phyloP scores from a whole-genome alignment of 2,888 invertebrate species.

The Sinodicranocentrus sp. region DNA sequence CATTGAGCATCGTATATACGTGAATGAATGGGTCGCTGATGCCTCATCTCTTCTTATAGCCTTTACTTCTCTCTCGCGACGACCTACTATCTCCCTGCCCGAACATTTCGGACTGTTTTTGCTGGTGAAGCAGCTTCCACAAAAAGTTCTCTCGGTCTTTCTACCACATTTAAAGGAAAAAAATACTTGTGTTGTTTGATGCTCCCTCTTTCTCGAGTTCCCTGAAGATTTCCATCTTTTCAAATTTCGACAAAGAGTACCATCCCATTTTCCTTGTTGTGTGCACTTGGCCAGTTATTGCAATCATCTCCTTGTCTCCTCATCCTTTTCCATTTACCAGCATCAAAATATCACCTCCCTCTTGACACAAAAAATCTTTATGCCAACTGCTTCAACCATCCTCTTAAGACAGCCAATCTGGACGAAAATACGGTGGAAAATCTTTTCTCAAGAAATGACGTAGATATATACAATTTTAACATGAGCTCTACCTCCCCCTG shows the following conservation, averaged over 20 bases:
- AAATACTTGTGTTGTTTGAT: not conserved
- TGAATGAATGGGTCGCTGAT: conserved; percentile 74
- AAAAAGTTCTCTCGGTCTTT: not conserved
- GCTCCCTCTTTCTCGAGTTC: conserved; percentile 37
- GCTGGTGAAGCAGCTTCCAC: conserved; percentile 5
- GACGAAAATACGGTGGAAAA: too few species aligned
- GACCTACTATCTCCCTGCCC: conserved; percentile 16
- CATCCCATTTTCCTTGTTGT: conserved; percentile 7
- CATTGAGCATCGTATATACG: conserved; percentile 16
- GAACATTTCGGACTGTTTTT: not conserved
- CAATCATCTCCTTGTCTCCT: conserved; percentile 36
- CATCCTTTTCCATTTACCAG: conserved; percentile 26
- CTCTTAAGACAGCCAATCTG: too few species aligned
- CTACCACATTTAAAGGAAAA: not conserved
- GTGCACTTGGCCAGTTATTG: conserved; percentile 23
- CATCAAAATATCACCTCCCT: conserved; percentile 31
- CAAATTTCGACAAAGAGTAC: not conserved
- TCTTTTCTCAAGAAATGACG: too few species aligned
- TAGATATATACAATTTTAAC: too few species aligned
- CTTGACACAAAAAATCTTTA: conserved; percentile 21
- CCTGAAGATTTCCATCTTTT: conserved; percentile 46
- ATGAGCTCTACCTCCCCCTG: too few species aligned
- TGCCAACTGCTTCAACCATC: too few species aligned
- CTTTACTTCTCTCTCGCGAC: conserved; percentile 15
- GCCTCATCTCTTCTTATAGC: conserved; percentile 71